Conservation (phyloP, 2,797 vertebrate genomes). For the Cirrhinus molitorella region DNA sequence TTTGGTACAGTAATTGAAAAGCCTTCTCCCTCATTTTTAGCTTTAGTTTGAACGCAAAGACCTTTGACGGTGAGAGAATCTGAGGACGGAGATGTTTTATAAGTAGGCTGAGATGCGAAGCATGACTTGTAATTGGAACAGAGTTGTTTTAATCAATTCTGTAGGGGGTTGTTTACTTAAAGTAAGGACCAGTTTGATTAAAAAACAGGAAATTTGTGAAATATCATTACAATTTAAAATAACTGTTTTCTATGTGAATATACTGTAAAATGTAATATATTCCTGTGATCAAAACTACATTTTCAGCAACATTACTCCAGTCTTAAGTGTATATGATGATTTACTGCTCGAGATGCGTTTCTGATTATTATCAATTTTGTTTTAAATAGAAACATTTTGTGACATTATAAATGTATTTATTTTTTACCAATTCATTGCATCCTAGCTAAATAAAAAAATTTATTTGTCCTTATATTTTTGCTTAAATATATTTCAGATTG, state of each 20-base stretch:
- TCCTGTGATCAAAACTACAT: background rate
- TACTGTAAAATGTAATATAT: background rate
- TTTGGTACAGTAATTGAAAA: constrained; percentile 78
- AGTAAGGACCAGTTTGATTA: background rate
- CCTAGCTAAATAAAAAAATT: too few relatives aligned
- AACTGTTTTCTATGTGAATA: background rate
- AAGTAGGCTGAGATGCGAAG: background rate
- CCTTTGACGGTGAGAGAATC: constrained; percentile 39
- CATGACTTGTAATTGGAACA: background rate
- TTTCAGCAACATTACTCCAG: background rate
- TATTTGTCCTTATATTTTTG: too few relatives aligned
- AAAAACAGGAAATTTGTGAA: background rate
- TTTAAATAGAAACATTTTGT: too few relatives aligned
- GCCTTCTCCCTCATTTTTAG: constrained; percentile 67
- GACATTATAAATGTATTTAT: too few relatives aligned
- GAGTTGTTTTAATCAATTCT: background rate
- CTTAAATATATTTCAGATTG: too few relatives aligned
- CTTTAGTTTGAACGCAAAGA: constrained; percentile 66
- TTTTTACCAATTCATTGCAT: too few relatives aligned
- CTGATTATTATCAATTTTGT: background rate
- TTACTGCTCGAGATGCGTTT: background rate
- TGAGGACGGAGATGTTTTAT: background rate
- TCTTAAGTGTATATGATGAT: background rate
- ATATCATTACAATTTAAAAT: background rate
- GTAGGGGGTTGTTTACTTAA: background rate